Evolutionary conservation across 2,797 vertebrate species (phyloP).

Genomic region (Salmo trutta): DNA sequence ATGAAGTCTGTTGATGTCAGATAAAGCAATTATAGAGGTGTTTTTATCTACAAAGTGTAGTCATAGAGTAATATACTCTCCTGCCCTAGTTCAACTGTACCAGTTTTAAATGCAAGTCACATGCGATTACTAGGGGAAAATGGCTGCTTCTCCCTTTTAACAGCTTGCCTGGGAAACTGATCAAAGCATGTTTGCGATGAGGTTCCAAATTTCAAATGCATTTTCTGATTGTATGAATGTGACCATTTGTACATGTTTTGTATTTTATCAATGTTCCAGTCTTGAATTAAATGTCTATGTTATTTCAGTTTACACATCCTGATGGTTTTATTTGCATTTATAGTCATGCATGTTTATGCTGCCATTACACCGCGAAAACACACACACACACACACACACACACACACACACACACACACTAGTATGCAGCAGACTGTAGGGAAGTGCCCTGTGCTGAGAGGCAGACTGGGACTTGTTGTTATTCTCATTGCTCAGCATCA

Average conservation of each 20-base stretch:
- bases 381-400: background rate
- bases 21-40: no score
- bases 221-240: background rate
- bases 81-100: no score
- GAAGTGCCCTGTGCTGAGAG: conserved; percentile 67
- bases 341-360: background rate
- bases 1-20: no score
- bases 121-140: background rate
- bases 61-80: background rate
- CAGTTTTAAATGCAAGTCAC: no score
- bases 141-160: background rate
- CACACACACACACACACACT: conserved; percentile 16
- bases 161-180: background rate
- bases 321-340: background rate
- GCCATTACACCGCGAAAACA: background rate
- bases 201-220: background rate
- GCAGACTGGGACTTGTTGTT: conserved; percentile 81
- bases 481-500: conserved; percentile 61
- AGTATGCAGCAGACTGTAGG: conserved; percentile 49
- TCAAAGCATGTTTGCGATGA: background rate
- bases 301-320: background rate
- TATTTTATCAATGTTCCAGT: background rate
- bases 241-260: background rate
- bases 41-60: background rate
- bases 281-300: background rate